Evolutionary conservation across 1,140 invertebrate genomes (phyloP), one percentile per base, ranked within the genome.

Genomic region (Tyrophagus putrescentiae): DNA sequence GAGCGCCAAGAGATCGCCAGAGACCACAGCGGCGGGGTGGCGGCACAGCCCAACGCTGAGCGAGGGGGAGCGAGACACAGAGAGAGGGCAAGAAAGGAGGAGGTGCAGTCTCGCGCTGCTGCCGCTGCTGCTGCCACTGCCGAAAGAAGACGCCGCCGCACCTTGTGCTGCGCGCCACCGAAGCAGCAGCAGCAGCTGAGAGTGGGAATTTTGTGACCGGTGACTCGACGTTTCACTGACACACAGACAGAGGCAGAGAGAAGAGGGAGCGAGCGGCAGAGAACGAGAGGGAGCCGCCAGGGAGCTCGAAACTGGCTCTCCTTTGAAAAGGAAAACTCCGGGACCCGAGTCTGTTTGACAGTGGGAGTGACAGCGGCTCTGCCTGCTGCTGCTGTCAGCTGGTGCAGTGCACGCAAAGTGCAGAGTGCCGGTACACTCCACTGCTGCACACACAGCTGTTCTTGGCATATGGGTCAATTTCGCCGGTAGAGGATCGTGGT

Each of bases 391-490:
- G 13, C 36, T 39, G 36, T 39, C 36, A 13, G 21, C 13, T 21
- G 36, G 21, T 21, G 21, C 36, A 39, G 13, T 39, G 21, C 21
- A 21, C 13, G 13, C 13, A 39, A 39, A 7, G 45, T 7, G 31
- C 13, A 48, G 7, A 48, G 45, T 48, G 23, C 21, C 45, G 7
- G 45, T 25, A 21, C 23, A 21, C 45, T 13, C 13, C 45, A 48
- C 36, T 13, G 13, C 36, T 13, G 13, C 36, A 39, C 36, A 39
- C 21, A 39, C 36, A 48, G n/a, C n/a, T n/a, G n/a, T n/a, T n/a
- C n/a, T n/a, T n/a, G n/a, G 31, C 45, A 48, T 48, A 48, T 48
- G 45, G 45, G 45, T 48, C 45, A 48, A 48, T 48, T 48, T 48
- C 18, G 45, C 45, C 45, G 45, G 45, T 48, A 48, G n/a, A n/a